These are phyloP conservation scores for Cepaea hortensis DNA, from an alignment of 2,888 invertebrate genomes.

Conservation along the genomic window DNA sequence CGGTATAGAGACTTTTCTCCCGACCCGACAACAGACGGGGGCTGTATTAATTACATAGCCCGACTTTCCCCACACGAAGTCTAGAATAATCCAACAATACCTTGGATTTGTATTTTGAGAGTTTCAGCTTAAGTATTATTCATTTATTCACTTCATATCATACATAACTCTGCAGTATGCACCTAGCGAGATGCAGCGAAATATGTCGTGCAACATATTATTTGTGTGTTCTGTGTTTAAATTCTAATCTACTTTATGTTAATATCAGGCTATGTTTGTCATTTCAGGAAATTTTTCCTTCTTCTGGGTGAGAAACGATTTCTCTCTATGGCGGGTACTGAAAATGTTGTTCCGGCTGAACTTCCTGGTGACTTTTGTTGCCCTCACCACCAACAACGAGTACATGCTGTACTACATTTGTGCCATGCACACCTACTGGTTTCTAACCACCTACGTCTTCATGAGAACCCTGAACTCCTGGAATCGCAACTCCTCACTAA, in stretches of 20 bases:
- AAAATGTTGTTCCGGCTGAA: slow-evolving; percentile 72
- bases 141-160: too few relatives aligned
- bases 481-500: slow-evolving; percentile 61
- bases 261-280: slow-evolving; percentile 6
- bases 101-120: too few relatives aligned
- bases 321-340: slow-evolving; percentile 62
- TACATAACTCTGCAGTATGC: too few relatives aligned
- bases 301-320: slow-evolving; percentile 68
- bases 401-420: slow-evolving; percentile 72
- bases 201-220: neutral
- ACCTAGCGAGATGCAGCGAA: too few relatives aligned
- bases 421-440: slow-evolving; percentile 73
- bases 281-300: slow-evolving; percentile 70
- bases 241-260: neutral
- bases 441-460: slow-evolving; percentile 64
- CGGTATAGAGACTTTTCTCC: too few relatives aligned
- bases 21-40: too few relatives aligned
- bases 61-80: too few relatives aligned
- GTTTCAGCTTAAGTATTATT: too few relatives aligned
- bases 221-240: neutral
- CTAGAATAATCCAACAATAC: too few relatives aligned
- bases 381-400: slow-evolving; percentile 62
- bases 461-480: slow-evolving; percentile 62
- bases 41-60: too few relatives aligned
- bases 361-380: slow-evolving; percentile 65